Evolutionary conservation across 2,888 invertebrate genomes (phyloP).

Genomic region (Drosophila barbarae): DNA sequence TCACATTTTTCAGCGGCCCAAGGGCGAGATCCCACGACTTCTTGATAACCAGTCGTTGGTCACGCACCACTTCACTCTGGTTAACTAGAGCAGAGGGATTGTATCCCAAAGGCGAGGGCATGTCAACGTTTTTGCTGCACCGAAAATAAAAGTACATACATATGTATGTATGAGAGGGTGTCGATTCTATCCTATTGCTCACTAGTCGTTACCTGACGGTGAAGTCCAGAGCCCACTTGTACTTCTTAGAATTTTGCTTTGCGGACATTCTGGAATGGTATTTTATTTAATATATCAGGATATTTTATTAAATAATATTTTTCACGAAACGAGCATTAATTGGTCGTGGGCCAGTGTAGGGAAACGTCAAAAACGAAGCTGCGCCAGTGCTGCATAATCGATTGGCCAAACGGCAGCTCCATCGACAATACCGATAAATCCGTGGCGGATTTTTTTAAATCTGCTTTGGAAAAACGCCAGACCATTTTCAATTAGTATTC

Average conservation of each 20-base stretch:
- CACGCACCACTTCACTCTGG: slow-evolving; percentile 89
- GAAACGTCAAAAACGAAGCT: not conserved
- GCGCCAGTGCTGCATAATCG: not conserved
- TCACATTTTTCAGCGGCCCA: slow-evolving; percentile 93
- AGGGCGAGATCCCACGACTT: slow-evolving; percentile 98
- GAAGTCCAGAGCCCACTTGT: slow-evolving; percentile 85
- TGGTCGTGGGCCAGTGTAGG: slow-evolving; percentile 4
- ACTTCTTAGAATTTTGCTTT: slow-evolving; percentile 80
- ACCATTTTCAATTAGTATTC: slow-evolving; percentile 43
- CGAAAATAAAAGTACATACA: not conserved
- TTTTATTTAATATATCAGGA: slow-evolving; percentile 24
- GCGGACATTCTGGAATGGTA: slow-evolving; percentile 70
- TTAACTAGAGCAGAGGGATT: slow-evolving; percentile 86
- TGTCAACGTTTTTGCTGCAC: slow-evolving; percentile 80
- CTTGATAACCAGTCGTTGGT: slow-evolving; percentile 92
- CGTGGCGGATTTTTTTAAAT: not conserved
- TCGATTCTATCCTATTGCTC: not conserved
- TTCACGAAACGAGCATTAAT: slow-evolving; percentile 8
- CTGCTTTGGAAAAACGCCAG: slow-evolving; percentile 6
- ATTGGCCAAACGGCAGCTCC: not conserved
- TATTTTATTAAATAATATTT: slow-evolving; percentile 45
- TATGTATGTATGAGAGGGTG: not conserved
- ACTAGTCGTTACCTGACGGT: slow-evolving; percentile 81
- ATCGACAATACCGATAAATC: not conserved
- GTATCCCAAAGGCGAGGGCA: slow-evolving; percentile 92